Evolutionary conservation across 2,888 invertebrate species (phyloP), one percentile per base, ranked within the genome.

Genomic region (Chaetogeoica ovagalla): DNA sequence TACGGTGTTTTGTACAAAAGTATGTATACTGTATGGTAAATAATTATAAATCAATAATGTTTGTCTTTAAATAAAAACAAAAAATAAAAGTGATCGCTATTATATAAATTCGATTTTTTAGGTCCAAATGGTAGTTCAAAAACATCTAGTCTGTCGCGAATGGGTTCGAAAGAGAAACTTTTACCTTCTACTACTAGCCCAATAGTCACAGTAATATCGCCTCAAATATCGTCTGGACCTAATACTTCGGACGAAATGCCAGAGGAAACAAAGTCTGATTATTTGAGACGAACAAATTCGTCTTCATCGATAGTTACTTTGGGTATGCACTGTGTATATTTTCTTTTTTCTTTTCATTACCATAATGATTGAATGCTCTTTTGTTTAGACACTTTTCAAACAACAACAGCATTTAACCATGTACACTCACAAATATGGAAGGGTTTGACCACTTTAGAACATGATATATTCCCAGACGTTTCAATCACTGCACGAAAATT

Each of bases 391-490:
- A 57, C 43, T n/a, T 73, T 43, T 74, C 68, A 57, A 82, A 82
- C 2, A 91, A 63, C 57, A 43, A 37, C 71, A 30, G 43, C 70
- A 5, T 70, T 91, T 85, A 90, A 92, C 37, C 93, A 94, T 19
- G 92, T 97, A 81, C 96, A 96, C 87, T 91, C 92, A 87, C 94
- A 94, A 87, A 89, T 98, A 81, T 98, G 97, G 97, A 89, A 90
- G 84, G 91, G 93, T 30, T 88, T 98, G 83, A 88, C 91, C 82
- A 88, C 90, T 82, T 90, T 97, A 84, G 91, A 94, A 81, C 89
- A 90, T 82, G 98, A 99, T 89, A 97, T 98, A 2, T 92, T 93
- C 86, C 94, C 94, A 4, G 91, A 91, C 77, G 94, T 98, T 6
- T 89, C 93, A 1, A 87, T 89, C 81, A 91, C 95, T 89, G 94